phyloP scores from a whole-genome alignment of 2,888 invertebrate genomes.

The Ectemnius lituratus region DNA sequence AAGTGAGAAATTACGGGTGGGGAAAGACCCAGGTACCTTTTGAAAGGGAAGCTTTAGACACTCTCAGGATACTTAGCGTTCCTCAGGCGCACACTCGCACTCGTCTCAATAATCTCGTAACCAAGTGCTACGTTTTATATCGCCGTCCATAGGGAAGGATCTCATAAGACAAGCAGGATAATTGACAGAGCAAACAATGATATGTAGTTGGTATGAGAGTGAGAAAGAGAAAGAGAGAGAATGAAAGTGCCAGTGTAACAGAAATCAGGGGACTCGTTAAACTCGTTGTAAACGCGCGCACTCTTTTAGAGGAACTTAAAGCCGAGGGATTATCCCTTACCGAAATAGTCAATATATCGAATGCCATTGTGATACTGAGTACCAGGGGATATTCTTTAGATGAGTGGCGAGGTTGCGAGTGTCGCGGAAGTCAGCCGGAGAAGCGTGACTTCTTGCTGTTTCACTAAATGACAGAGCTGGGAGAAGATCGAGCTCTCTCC shows the following conservation, averaged over 20 bases:
- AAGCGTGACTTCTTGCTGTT: constrained; percentile 13
- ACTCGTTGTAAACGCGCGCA: constrained; percentile 3
- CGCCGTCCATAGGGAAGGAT: constrained; percentile 57
- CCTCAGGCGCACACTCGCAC: constrained; percentile 46
- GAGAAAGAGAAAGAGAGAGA: neutral
- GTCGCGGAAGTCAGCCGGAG: constrained; percentile 39
- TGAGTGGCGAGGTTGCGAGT: constrained; percentile 54
- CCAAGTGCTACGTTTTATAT: constrained; percentile 57
- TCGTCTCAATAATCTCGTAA: constrained; percentile 53
- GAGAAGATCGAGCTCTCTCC: constrained; percentile 1
- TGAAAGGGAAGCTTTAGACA: constrained; percentile 41
- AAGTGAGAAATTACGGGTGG: neutral
- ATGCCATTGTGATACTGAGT: constrained; percentile 58
- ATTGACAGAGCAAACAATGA: constrained; percentile 28
- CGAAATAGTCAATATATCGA: constrained; percentile 63
- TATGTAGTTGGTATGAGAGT: neutral
- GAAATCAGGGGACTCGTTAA: constrained; percentile 6
- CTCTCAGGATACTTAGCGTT: constrained; percentile 58
- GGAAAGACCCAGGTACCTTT: constrained; percentile 20
- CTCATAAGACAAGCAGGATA: constrained; percentile 11
- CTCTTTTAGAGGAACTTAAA: constrained; percentile 20
- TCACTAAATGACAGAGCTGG: neutral
- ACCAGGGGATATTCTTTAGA: constrained; percentile 28
- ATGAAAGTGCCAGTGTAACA: constrained; percentile 1
- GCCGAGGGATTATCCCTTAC: constrained; percentile 26